Conservation (phyloP, 2,797 vertebrate species). For the Mus minutoides region DNA sequence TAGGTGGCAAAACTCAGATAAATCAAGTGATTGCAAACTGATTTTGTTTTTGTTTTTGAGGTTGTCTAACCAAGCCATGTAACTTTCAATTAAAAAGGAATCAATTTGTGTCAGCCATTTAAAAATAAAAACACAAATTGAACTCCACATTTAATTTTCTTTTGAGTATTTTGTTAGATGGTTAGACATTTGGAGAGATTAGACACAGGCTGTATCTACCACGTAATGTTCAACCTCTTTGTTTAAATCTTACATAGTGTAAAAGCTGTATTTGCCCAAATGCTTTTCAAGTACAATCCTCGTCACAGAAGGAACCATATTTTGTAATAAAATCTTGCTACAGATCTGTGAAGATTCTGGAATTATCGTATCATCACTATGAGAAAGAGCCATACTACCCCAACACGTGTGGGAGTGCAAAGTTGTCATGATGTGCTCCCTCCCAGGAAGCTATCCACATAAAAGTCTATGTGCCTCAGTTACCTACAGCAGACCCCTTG, state of each 20-base stretch:
- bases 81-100: slow-evolving; percentile 59
- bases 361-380: neutral
- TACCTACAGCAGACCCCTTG: too few relatives aligned
- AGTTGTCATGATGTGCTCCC: neutral
- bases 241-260: neutral
- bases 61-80: slow-evolving; percentile 64
- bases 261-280: neutral
- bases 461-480: neutral
- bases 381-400: neutral
- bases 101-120: slow-evolving; percentile 66
- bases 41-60: slow-evolving; percentile 74
- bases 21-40: slow-evolving; percentile 79
- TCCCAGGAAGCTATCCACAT: neutral
- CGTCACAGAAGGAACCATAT: neutral
- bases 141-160: slow-evolving; percentile 55
- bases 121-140: slow-evolving; percentile 62
- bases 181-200: neutral
- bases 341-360: neutral
- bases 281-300: neutral
- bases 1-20: slow-evolving; percentile 83
- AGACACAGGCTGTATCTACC: neutral
- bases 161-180: neutral
- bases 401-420: neutral
- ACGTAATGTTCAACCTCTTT: neutral
- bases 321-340: neutral